These are phyloP conservation scores for Dyspetes luteomarginatus DNA, from an alignment of 2,888 invertebrate species.

Conservation along the genomic window DNA sequence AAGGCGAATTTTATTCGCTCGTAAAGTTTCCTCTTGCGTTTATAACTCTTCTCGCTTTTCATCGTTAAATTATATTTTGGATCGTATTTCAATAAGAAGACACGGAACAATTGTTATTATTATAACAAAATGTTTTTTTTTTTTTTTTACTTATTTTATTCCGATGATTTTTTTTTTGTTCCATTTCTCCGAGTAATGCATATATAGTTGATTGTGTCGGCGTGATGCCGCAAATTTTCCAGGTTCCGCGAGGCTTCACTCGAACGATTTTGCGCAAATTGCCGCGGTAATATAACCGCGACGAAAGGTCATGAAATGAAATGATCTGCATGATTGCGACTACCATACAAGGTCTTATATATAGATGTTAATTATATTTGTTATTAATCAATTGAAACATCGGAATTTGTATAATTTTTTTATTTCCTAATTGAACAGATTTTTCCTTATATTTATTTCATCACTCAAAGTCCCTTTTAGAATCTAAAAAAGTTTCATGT, in stretches of 20 bases:
- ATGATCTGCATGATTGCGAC: conserved; percentile 8
- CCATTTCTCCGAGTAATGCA: not conserved
- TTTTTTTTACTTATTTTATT: not conserved
- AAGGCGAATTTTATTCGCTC: conserved; percentile 24
- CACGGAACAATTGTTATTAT: not conserved
- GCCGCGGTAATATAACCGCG: conserved; percentile 11
- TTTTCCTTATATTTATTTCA: too few relatives aligned
- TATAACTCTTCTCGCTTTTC: not conserved
- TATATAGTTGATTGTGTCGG: not conserved
- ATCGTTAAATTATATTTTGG: conserved; percentile 4
- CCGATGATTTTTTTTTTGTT: not conserved
- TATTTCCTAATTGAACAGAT: too few relatives aligned
- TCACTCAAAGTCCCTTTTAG: too few relatives aligned
- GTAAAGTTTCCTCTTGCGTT: conserved; percentile 5
- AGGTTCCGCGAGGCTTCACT: conserved; percentile 51
- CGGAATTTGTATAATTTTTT: not conserved
- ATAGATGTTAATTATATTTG: not conserved
- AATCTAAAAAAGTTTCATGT: too few relatives aligned
- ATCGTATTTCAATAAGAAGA: not conserved
- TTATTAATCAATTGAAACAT: not conserved
- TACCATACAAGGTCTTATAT: conserved; percentile 8
- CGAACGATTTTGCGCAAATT: conserved; percentile 39
- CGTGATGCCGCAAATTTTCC: conserved; percentile 18
- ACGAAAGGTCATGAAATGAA: conserved; percentile 38
- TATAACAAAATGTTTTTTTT: not conserved